Base-by-base conservation (phyloP, 2,113 vertebrate genomes). In the Paracanthobrama guichenoti region DNA sequence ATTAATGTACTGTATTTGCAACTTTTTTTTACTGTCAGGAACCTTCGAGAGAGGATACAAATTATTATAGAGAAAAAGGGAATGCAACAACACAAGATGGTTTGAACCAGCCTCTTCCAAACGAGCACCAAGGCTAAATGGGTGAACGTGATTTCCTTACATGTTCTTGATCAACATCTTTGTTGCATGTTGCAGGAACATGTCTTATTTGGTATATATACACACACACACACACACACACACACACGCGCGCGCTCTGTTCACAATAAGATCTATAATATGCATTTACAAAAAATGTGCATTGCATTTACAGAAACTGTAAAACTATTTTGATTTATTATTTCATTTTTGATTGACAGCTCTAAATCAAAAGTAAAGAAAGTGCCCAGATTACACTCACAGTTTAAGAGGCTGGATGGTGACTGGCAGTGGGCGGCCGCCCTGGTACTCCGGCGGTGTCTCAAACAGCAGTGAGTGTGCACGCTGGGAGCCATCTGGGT, bases 361-460 rank as follows among this genome's bases (percentile, higher is more conserved):
- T 69, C 20, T 69, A 42, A n/a, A 22, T n/a, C 22, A 5, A 22
- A 69, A 39, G 42, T 72, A 72, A 0, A 73, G 6, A 26, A 73
- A 53, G 1, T 26, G 22, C 57, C 24, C 13, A 79, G 44, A 80
- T 4, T 6, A 13, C 62, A 97, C 97, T 96, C 92, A 99, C 98
- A 97, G 95, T 95, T 98, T 99, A 13, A 99, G 95, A 87, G 97
- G 96, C 89, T 99, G 97, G 24, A 99, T 97, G 92, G 97, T 98
- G 92, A 99, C 93, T 3, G 97, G 97, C 87, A 99, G 94, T 9
- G 97, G 96, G 20, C 96, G 95, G 0, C 92, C 88, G 0, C 20
- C 93, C 86, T 98, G 96, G 60, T 96, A 96, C 31, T 94, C 94
- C 0, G 92, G 93, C n/a, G 88, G 91, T 0, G 89, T 96, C 91